These are phyloP conservation scores for Anorthoa munda DNA, from an alignment of 2,888 invertebrate species.

Conservation along the genomic window DNA sequence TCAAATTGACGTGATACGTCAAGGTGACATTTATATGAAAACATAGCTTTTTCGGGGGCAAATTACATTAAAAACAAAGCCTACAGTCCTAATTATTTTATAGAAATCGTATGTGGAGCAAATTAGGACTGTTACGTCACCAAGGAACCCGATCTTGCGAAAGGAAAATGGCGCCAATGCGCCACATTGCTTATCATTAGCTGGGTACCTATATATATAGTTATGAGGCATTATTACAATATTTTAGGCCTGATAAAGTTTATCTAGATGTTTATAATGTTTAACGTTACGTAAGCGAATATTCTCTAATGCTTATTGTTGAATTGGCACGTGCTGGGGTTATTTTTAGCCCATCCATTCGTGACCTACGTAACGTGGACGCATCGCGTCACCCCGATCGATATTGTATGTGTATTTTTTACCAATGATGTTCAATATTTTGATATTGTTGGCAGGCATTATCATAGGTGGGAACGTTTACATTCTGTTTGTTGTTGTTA, in stretches of 20 bases:
- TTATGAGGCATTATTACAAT: conserved; percentile 24
- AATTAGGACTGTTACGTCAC: conserved; percentile 88
- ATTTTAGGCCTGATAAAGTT: conserved; percentile 5
- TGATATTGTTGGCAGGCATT: conserved; percentile 20
- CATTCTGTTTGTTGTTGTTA: conserved; percentile 85
- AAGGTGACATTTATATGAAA: conserved; percentile 90
- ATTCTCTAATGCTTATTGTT: conserved; percentile 45
- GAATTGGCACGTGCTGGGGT: conserved; percentile 83
- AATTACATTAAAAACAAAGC: conserved; percentile 72
- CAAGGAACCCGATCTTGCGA: conserved; percentile 78
- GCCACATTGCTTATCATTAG: conserved; percentile 71
- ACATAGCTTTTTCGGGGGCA: conserved; percentile 81
- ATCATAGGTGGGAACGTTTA: conserved; percentile 52
- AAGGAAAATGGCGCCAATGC: conserved; percentile 91
- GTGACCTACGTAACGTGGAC: conserved; percentile 68
- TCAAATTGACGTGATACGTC: conserved; percentile 90
- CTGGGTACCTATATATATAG: conserved; percentile 35
- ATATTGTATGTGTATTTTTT: conserved; percentile 70
- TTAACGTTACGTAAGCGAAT: conserved; percentile 60
- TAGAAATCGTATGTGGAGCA: conserved; percentile 66
- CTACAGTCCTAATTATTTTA: conserved; percentile 50
- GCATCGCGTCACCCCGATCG: conserved; percentile 73
- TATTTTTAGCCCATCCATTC: conserved; percentile 84
- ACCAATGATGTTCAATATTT: conserved; percentile 25
- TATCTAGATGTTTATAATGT: conserved; percentile 11